Conservation (phyloP, 2,113 vertebrate species). For the Mobula birostris region DNA sequence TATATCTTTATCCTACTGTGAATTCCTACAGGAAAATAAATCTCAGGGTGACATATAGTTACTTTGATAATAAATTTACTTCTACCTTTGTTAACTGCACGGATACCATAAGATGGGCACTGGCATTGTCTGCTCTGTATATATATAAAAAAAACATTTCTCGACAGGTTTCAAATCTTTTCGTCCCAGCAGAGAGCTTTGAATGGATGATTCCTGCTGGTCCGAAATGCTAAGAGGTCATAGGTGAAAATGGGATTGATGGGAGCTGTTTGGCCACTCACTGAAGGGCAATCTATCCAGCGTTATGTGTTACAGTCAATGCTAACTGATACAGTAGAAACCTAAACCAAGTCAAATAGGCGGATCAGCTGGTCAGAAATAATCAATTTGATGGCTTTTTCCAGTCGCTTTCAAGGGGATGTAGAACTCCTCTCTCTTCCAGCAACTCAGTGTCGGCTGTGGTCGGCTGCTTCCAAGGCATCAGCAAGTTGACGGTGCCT, state of each 20-base stretch:
- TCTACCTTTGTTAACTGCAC: not conserved
- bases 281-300: not conserved
- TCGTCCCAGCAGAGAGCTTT: not conserved
- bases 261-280: not conserved
- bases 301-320: not conserved
- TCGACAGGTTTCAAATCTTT: not conserved
- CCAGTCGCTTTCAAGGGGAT: not conserved
- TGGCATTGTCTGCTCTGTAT: not conserved
- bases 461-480: too few relatives aligned
- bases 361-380: not conserved
- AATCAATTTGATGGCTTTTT: not conserved
- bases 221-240: not conserved
- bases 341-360: not conserved
- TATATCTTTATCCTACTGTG: too few relatives aligned
- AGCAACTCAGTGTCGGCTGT: too few relatives aligned
- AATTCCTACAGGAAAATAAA: too few relatives aligned
- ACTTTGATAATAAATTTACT: too few relatives aligned
- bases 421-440: not conserved
- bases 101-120: not conserved
- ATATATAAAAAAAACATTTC: not conserved
- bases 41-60: too few relatives aligned
- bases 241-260: not conserved
- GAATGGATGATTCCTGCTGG: not conserved
- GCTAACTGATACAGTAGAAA: not conserved
- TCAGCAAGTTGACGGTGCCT: too few relatives aligned